Base-by-base conservation (phyloP, 2,888 invertebrate genomes). In the Ceraclea dissimilis region DNA sequence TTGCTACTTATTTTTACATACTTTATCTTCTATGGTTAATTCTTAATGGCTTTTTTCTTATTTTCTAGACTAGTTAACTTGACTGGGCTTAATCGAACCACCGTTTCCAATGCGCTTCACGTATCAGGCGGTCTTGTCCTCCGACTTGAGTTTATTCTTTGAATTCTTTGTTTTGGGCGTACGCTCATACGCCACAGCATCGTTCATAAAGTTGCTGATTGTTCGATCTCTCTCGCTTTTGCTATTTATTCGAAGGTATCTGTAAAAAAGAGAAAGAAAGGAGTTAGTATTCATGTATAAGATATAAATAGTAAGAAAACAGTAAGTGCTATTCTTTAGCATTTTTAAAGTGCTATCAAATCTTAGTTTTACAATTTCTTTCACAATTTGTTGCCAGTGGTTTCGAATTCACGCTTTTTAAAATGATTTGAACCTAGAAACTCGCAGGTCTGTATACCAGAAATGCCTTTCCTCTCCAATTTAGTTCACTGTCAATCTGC, bases 81-180 rank as follows among this genome's bases (percentile, higher is more conserved):
- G 39, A 16, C 39, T 39, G 16, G 16, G 16, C 13, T 39, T 39
- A 4, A 8, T 39, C 31, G 6, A n/a, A n/a, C 26, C 26, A 6
- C 5, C 26, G 26, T 26, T 26, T 26, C 13, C 39, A 13, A 8
- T 39, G 26, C 26, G 26, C 10, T 6, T 26, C 4, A 11, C 16
- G 10, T 26, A 49, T 52, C 56, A 16, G 57, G 57, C n/a, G 57
- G 57, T 51, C 57, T 53, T 10, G 54, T 57, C 2, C 47, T 49
- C 26, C 54, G 34, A n/a, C 21, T 51, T 17, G 51, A 39, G 16
- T 39, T 49, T n/a, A 13, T 55, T 54, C 50, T 54, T 39, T 50
- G 26, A 39, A 18, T 49, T 57, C 49, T 43, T 19, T 56, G 56
- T 44, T 52, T 52, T 44, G 51, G 43, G 19, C 54, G 49, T 18